A percentile compares a stretch with the other conserved stretches of the same genome.
These are phyloP conservation scores for Tribolium castaneum DNA, from an alignment of 1,140 invertebrate genomes.

Conservation along the genomic window DNA sequence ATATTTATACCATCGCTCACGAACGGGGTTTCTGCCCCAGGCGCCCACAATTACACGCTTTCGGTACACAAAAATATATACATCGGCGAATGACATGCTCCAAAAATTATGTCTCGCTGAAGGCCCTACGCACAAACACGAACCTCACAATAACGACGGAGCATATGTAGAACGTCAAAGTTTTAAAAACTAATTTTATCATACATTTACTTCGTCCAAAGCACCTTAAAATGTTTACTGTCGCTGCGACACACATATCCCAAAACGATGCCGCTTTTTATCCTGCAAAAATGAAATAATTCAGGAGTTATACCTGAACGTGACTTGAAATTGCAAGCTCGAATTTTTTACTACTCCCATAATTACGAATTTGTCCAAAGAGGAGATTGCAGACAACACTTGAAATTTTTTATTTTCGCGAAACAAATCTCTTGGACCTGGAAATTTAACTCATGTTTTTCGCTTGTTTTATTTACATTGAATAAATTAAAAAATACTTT, in stretches of 20 bases:
- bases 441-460: not conserved
- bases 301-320: not conserved
- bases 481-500: not conserved
- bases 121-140: not conserved
- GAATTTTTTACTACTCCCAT: not conserved
- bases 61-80: constrained; percentile 10
- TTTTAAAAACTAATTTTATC: not conserved
- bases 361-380: not conserved
- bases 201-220: not conserved
- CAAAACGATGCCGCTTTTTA: not conserved
- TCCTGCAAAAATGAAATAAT: not conserved
- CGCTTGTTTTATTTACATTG: not conserved
- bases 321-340: not conserved
- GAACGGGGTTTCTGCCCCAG: not conserved
- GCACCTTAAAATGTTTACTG: not conserved
- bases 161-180: not conserved
- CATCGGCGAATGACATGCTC: not conserved
- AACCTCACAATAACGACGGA: not conserved
- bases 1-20: constrained; percentile 23
- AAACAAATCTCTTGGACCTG: not conserved
- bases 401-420: not conserved
- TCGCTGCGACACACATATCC: not conserved
- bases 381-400: not conserved
- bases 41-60: constrained; percentile 16
- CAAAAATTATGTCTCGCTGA: not conserved